These are phyloP conservation scores for Oryzias javanicus DNA, from an alignment of 2,113 vertebrate species.

Conservation along the genomic window DNA sequence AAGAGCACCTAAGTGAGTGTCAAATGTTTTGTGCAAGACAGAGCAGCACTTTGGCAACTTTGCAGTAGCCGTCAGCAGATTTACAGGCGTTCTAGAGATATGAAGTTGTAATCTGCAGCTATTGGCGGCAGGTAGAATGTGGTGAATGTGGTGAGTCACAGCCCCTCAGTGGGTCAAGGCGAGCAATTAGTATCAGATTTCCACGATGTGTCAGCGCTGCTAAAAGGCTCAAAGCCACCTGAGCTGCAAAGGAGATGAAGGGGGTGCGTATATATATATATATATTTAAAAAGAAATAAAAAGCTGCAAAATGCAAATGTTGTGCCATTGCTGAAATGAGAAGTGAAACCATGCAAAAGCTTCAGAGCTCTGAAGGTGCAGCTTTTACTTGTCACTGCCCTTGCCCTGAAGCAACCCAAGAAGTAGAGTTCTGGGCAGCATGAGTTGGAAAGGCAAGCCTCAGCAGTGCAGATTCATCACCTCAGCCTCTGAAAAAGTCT, in stretches of 20 bases:
- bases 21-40: constrained; percentile 75
- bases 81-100: constrained; percentile 23
- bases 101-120: constrained; percentile 44
- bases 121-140: constrained; percentile 23
- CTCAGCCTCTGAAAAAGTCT: constrained; percentile 67
- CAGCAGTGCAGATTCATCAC: constrained; percentile 74
- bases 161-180: constrained; percentile 34
- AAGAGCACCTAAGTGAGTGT: constrained; percentile 38
- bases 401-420: constrained; percentile 45
- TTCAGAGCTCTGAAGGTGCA: constrained; percentile 31
- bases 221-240: constrained; percentile 27
- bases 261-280: no score
- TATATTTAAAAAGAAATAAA: constrained; percentile 16
- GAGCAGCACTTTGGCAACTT: constrained; percentile 57
- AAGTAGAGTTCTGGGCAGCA: constrained; percentile 49
- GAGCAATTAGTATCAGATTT: constrained; percentile 59
- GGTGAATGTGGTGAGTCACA: constrained; percentile 44
- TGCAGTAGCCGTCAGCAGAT: constrained; percentile 65
- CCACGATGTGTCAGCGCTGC: constrained; percentile 49
- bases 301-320: constrained; percentile 47
- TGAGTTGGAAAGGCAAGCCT: constrained; percentile 65
- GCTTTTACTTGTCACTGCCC: constrained; percentile 28
- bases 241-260: constrained; percentile 37
- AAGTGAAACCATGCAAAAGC: constrained; percentile 48
- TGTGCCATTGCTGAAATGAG: constrained; percentile 27